Percentiles rank a stretch among this genome's conserved stretches.
These are phyloP conservation scores for Paragorgia papillata DNA, from an alignment of 92 coral and sea anemone genomes.

Conservation along the genomic window DNA sequence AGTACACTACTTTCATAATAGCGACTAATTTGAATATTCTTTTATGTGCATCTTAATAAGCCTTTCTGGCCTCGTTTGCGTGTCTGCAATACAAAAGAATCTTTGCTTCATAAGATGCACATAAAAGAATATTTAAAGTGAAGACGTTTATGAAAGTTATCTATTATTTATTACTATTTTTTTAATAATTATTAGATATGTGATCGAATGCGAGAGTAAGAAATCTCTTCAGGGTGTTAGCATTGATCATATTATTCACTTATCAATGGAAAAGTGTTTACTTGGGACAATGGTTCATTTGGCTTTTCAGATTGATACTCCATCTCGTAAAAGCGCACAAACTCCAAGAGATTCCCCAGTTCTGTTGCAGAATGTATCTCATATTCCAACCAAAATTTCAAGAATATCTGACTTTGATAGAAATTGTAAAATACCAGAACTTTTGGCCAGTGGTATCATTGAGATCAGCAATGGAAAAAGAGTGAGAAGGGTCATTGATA, in stretches of 20 bases:
- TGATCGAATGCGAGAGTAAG: neutral
- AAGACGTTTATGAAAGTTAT: too few relatives aligned
- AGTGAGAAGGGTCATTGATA: constrained; percentile 59
- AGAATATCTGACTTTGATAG: neutral
- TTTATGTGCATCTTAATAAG: too few relatives aligned
- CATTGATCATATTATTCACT: constrained; percentile 57
- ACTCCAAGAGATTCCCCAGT: constrained; percentile 34
- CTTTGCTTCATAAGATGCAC: too few relatives aligned
- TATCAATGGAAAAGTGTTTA: constrained; percentile 84
- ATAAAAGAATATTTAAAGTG: too few relatives aligned
- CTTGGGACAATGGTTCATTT: constrained; percentile 71
- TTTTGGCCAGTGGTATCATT: constrained; percentile 65
- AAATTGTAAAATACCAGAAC: constrained; percentile 46
- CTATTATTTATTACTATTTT: too few relatives aligned
- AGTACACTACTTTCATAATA: too few relatives aligned
- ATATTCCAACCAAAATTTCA: neutral
- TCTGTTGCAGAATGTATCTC: neutral
- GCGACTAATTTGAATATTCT: too few relatives aligned
- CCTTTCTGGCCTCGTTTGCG: too few relatives aligned
- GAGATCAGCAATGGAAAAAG: constrained; percentile 32
- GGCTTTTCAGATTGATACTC: constrained; percentile 61
- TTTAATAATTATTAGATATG: constrained; percentile 18
- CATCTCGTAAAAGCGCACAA: constrained; percentile 43
- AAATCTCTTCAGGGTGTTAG: constrained; percentile 38
- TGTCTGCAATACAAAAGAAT: too few relatives aligned